phyloP scores from a whole-genome alignment of 1,140 invertebrate genomes.

The Oscheius sp. region DNA sequence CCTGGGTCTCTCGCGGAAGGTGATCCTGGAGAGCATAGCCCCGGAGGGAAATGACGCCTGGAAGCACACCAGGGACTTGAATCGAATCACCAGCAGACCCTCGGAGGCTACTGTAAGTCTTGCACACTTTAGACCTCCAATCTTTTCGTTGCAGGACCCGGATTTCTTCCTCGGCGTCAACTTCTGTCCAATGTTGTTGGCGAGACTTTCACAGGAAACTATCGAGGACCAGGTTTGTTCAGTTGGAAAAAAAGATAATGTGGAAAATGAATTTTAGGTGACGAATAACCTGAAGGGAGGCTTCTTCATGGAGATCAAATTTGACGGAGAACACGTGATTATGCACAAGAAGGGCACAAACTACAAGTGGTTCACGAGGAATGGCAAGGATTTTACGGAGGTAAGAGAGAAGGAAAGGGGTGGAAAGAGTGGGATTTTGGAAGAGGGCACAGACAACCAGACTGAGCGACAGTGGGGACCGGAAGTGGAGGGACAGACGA shows the following conservation, averaged over 20 bases:
- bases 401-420: too few species aligned
- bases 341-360: conserved; percentile 22
- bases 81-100: not conserved
- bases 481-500: not conserved
- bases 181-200: conserved; percentile 2
- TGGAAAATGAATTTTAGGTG: too few species aligned
- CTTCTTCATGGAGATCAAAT: conserved; percentile 27
- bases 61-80: conserved; percentile 19
- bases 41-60: conserved; percentile 8
- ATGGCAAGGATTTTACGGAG: conserved; percentile 24
- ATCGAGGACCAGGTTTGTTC: not conserved
- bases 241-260: conserved; percentile 9
- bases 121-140: not conserved
- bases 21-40: conserved; percentile 11
- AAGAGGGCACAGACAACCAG: not conserved
- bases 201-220: conserved; percentile 1
- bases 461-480: not conserved
- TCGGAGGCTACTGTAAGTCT: not conserved
- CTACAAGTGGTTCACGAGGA: conserved; percentile 29
- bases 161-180: not conserved
- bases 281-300: not conserved
- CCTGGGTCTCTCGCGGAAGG: not conserved
- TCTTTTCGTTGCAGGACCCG: not conserved
- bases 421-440: too few species aligned
- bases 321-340: conserved; percentile 27